Base-by-base conservation (phyloP, 2,113 vertebrate species). In the Pelmatolapia mariae region DNA sequence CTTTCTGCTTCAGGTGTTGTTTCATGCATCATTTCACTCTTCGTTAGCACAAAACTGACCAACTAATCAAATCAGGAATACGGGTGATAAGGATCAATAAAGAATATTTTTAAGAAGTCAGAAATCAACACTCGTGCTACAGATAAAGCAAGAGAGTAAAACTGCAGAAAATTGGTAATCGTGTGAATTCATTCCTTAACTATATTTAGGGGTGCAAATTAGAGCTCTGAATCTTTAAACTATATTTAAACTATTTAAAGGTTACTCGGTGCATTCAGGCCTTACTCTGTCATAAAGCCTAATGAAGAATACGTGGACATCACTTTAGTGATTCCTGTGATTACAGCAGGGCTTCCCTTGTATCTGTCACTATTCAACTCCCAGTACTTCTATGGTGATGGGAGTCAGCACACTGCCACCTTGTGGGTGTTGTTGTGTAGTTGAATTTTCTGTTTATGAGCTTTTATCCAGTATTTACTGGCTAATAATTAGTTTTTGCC, bases 151-250 rank as follows among this genome's bases (percentile, higher is more conserved):
- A 22, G 11, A 22, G 7, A 38, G 33, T 38, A 68, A 71, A 24
- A 1, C 11, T 71, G n/a, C 36, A 71, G 36, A 24, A 40, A 22
- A 22, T 15, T 38, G 8, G 19, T 68, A 6, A 40, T 40, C 3
- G 1, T 38, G 19, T 13, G 63, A 68, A 40, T 68, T 40, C 1
- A 22, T 68, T 22, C n/a, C 1, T 40, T 38, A 22, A 40, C 0
- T 68, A 0, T 40, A 68, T 22, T 40, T 68, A 40, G 36, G 0
- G 0, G 36, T 43, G 38, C 3, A 43, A 40, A 24, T 71, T 43
- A 71, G 36, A 43, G n/a, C 66, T 71, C 38, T 71, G n/a, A 43
- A 43, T 24, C 56, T 16, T 29, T 57, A 57, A 57, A 57, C 7
- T 57, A 16, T 71, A 57, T 71, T 71, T 43, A 24, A 36, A 15